Conservation (phyloP, 2,113 vertebrate genomes). For the Nothocercus nigrocapillus region DNA sequence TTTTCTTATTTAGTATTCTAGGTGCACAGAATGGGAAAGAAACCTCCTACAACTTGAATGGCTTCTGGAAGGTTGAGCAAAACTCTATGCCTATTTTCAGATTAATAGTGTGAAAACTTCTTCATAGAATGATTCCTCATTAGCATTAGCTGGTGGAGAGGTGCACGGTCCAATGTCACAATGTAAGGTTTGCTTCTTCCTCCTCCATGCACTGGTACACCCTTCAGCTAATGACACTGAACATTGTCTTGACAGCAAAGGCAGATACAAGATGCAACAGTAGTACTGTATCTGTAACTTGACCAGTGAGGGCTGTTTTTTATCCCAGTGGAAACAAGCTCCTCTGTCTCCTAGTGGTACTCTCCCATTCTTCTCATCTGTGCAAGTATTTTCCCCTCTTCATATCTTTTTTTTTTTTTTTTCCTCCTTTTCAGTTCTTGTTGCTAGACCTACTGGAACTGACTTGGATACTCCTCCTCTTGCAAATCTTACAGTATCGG, state of each 20-base stretch:
- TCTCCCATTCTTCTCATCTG: not conserved
- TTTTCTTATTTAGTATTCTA: not conserved
- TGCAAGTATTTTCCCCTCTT: not conserved
- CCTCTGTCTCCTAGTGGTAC: not conserved
- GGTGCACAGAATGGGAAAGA: not conserved
- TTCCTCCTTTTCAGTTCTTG: not conserved
- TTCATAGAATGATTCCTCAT: not conserved
- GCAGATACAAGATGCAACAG: not conserved
- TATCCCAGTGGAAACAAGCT: fast-evolving
- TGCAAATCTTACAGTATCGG: not conserved
- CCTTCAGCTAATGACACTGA: not conserved
- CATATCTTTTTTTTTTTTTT: not conserved
- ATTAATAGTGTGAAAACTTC: not conserved
- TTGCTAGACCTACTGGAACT: not conserved
- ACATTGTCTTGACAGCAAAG: not conserved
- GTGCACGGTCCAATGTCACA: not conserved
- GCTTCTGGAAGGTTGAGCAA: not conserved
- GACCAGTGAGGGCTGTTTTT: fast-evolving
- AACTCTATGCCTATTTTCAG: not conserved
- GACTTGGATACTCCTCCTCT: not conserved
- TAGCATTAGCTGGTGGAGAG: not conserved
- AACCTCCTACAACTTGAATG: not conserved
- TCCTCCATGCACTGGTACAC: not conserved
- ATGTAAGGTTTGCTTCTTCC: not conserved
- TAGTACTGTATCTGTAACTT: not conserved